Conservation (phyloP, 2,888 invertebrate species). For the Patella ulyssiponensis region DNA sequence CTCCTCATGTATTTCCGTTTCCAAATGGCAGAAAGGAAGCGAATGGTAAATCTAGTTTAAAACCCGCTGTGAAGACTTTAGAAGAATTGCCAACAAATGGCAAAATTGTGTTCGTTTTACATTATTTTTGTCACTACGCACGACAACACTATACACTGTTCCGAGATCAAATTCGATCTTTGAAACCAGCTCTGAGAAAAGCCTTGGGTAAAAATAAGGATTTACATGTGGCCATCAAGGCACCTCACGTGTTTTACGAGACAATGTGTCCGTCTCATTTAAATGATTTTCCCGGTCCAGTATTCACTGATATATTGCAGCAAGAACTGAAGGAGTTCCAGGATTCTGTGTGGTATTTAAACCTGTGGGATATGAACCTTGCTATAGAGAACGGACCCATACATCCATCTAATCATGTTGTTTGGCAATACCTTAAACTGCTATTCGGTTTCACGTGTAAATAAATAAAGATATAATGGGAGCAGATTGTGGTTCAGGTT, state of each 20-base stretch:
- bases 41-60: not conserved
- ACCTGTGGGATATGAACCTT: not conserved
- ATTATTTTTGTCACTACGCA: not conserved
- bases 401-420: not conserved
- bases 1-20: not conserved
- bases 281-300: not conserved
- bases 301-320: not conserved
- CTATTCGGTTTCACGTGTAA: not conserved
- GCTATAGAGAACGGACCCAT: not conserved
- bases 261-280: conserved; percentile 1
- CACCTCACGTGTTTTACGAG: not conserved
- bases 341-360: not conserved
- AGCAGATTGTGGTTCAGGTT: too few species aligned
- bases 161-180: not conserved
- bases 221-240: not conserved
- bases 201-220: not conserved
- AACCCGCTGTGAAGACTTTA: not conserved
- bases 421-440: not conserved
- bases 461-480: too few species aligned
- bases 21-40: not conserved
- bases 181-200: not conserved
- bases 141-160: not conserved
- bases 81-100: not conserved
- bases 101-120: not conserved
- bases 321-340: not conserved